A percentile compares a stretch with the other conserved stretches of the same genome.
phyloP scores from a whole-genome alignment of 2,888 invertebrate genomes.

The Eupithecia inturbata region DNA sequence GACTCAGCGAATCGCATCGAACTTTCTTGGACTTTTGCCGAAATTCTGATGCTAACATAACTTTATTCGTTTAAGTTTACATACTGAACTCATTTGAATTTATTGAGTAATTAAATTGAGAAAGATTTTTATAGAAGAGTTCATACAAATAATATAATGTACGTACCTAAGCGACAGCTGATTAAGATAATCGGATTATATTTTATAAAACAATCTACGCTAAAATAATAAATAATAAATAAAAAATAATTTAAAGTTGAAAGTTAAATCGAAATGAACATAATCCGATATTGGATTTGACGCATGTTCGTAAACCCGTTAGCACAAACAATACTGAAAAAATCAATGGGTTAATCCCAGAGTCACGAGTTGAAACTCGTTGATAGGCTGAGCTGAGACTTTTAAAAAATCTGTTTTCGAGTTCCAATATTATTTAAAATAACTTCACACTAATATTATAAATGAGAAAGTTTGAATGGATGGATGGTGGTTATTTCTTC shows the following conservation, averaged over 20 bases:
- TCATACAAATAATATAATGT: no score
- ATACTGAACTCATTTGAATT: constrained; percentile 7
- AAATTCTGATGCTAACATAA: constrained; percentile 65
- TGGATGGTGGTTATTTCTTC: neutral
- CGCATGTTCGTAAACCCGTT: neutral
- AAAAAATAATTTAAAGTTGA: neutral
- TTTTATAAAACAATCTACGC: neutral
- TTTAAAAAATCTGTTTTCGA: constrained; percentile 7
- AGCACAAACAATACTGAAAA: constrained; percentile 19
- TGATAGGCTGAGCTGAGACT: constrained; percentile 1
- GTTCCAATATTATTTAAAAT: neutral
- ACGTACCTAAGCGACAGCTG: neutral
- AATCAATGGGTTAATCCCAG: constrained; percentile 30
- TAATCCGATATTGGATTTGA: neutral
- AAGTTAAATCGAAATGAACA: neutral
- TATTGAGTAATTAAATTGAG: constrained; percentile 3
- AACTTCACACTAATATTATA: neutral
- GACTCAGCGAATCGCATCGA: constrained; percentile 66
- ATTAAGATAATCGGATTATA: neutral
- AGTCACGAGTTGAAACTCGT: constrained; percentile 26
- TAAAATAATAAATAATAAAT: no score
- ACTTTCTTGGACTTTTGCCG: constrained; percentile 77
- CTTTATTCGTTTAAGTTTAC: constrained; percentile 61
- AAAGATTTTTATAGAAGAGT: neutral
- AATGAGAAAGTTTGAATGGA: neutral